Evolutionary conservation across 2,888 invertebrate genomes (phyloP).

Genomic region (Nemapogon koenigi): DNA sequence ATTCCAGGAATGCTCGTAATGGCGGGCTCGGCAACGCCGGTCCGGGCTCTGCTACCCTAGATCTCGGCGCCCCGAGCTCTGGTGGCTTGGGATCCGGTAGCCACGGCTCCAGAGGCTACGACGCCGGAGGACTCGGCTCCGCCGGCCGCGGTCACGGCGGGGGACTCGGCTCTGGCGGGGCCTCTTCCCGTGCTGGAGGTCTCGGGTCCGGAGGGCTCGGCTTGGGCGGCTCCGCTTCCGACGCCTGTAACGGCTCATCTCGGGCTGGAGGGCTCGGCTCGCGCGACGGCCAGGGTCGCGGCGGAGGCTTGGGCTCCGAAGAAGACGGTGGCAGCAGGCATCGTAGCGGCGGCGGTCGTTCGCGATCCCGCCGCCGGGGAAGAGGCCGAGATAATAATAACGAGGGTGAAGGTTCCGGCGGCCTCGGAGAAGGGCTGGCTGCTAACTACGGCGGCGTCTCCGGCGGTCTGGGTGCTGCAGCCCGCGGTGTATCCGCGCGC

Average conservation of each 20-base stretch:
- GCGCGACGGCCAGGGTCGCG: too few species aligned
- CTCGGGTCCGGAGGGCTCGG: conserved; percentile 1
- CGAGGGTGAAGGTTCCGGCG: conserved; percentile 23
- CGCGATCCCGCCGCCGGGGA: conserved; percentile 38
- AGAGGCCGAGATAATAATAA: conserved; percentile 37
- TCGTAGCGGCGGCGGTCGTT: conserved; percentile 13
- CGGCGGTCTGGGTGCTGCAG: conserved; percentile 49
- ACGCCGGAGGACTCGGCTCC: conserved; percentile 14
- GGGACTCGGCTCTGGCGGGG: conserved; percentile 23
- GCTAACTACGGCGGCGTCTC: conserved; percentile 29
- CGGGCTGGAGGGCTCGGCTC: conserved; percentile 22
- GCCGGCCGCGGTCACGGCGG: conserved; percentile 20
- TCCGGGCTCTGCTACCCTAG: conserved; percentile 22
- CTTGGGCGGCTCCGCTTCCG: conserved; percentile 2
- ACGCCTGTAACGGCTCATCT: conserved; percentile 8
- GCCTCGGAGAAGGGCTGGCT: conserved; percentile 29
- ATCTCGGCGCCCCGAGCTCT: conserved; percentile 20
- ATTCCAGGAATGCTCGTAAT: conserved; percentile 35
- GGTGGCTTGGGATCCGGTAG: conserved; percentile 28
- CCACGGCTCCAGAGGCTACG: conserved; percentile 14
- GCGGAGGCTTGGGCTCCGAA: conserved; percentile 26
- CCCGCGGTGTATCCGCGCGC: conserved; percentile 31
- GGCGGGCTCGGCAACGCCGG: conserved; percentile 12
- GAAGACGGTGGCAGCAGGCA: conserved; percentile 18
- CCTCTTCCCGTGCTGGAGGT: not conserved